phyloP scores from a whole-genome alignment of 2,113 vertebrate genomes.

The Cebidichthys violaceus region DNA sequence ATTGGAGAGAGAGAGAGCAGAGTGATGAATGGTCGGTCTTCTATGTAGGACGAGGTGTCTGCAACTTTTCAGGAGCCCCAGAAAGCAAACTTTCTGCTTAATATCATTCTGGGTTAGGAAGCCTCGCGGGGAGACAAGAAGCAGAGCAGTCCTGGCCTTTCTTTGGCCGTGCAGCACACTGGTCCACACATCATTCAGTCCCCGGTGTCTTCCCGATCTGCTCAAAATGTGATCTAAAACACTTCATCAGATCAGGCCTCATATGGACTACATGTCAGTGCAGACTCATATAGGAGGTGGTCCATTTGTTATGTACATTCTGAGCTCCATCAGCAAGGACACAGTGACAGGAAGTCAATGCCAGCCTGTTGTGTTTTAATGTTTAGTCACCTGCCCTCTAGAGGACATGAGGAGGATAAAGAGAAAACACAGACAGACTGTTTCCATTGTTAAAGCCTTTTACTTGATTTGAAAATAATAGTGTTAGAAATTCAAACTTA shows the following conservation, averaged over 20 bases:
- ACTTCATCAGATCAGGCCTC: conserved; percentile 18
- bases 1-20: conserved; percentile 56
- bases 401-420: conserved; percentile 28
- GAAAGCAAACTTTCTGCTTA: conserved; percentile 76
- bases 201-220: conserved; percentile 15
- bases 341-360: conserved; percentile 45
- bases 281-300: conserved; percentile 1
- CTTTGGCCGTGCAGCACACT: conserved; percentile 49
- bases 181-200: conserved; percentile 45
- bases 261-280: conserved; percentile 1
- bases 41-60: conserved; percentile 78
- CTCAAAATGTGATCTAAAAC: conserved; percentile 42
- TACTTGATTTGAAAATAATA: conserved; percentile 55
- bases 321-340: conserved; percentile 25
- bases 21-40: conserved; percentile 74
- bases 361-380: conserved; percentile 16
- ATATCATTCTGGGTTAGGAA: conserved; percentile 79
- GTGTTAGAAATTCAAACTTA: conserved; percentile 48
- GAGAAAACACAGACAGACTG: conserved; percentile 2
- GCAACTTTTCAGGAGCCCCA: conserved; percentile 77
- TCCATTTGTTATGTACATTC: conserved; percentile 3
- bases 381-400: conserved; percentile 54
- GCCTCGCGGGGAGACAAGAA: conserved; percentile 66
- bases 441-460: conserved; percentile 40
- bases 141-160: conserved; percentile 72